Percentiles rank a stretch among this genome's conserved stretches.
These are phyloP conservation scores for Telmatherina bonti DNA, from an alignment of 2,797 vertebrate species.

Conservation along the genomic window DNA sequence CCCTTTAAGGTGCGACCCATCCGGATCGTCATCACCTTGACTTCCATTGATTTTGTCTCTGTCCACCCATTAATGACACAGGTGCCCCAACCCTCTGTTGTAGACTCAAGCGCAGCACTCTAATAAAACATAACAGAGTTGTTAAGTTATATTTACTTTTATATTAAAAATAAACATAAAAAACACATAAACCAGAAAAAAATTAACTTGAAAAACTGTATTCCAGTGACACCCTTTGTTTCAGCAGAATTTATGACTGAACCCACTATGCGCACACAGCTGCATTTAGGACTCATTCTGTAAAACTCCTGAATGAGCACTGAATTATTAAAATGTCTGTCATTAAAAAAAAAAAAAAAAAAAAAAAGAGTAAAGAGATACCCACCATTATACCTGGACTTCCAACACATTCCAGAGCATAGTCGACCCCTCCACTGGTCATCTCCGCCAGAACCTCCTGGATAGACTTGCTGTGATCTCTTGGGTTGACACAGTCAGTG, in stretches of 20 bases:
- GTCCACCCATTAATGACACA: conserved; percentile 92
- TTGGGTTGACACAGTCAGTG: conserved; percentile 88
- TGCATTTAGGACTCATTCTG: not conserved
- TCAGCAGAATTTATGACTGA: not conserved
- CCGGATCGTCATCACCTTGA: conserved; percentile 88
- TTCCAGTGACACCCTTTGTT: not conserved
- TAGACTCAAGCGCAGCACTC: conserved; percentile 90
- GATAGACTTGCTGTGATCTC: conserved; percentile 76
- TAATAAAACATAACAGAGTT: conserved; percentile 47
- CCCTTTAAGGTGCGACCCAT: conserved; percentile 91
- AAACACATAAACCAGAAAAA: not conserved
- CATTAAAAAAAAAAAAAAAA: no score
- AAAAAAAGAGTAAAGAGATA: not conserved
- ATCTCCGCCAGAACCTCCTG: conserved; percentile 83
- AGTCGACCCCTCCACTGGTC: conserved; percentile 81
- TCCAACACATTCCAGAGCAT: conserved; percentile 87
- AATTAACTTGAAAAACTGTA: not conserved
- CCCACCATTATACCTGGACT: conserved; percentile 84
- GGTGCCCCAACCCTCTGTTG: conserved; percentile 88
- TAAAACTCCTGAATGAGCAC: not conserved
- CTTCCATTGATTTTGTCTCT: conserved; percentile 82
- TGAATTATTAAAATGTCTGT: not conserved
- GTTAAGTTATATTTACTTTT: not conserved
- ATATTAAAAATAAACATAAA: not conserved
- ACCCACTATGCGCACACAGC: not conserved